These are phyloP conservation scores for Oscheius myriophilus DNA, from an alignment of 2,888 invertebrate species.

Conservation along the genomic window DNA sequence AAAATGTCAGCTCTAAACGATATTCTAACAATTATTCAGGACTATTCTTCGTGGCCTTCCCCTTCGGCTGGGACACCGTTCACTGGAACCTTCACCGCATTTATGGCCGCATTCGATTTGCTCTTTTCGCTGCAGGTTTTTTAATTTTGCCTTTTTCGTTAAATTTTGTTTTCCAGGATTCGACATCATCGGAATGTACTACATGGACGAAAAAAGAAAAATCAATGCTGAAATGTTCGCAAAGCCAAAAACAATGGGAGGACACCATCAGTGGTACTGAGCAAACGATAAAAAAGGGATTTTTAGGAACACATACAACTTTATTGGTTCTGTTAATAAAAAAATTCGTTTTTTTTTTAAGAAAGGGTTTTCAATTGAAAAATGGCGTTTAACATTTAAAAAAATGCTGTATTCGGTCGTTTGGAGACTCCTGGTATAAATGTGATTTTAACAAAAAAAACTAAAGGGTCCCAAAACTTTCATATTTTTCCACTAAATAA, in stretches of 20 bases:
- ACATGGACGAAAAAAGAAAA: neutral
- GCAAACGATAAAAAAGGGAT: conserved; percentile 5
- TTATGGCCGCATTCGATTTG: conserved; percentile 27
- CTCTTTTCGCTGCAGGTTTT: conserved; percentile 22
- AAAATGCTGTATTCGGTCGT: conserved; percentile 22
- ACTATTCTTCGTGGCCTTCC: conserved; percentile 20
- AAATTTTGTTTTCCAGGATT: neutral
- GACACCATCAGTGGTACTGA: conserved; percentile 14
- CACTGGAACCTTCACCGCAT: conserved; percentile 31
- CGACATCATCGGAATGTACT: conserved; percentile 17
- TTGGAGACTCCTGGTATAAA: no score
- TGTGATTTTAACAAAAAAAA: no score
- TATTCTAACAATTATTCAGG: neutral
- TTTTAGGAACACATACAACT: no score
- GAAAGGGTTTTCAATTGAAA: no score
- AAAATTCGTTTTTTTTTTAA: no score
- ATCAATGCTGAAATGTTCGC: conserved; percentile 2
- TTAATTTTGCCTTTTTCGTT: neutral
- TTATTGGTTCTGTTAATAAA: no score
- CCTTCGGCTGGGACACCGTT: conserved; percentile 17
- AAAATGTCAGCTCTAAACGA: no score
- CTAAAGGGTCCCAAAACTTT: no score
- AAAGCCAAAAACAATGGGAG: neutral
- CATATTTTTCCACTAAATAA: no score
- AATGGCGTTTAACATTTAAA: no score